Conservation (phyloP, 2,888 invertebrate genomes). For the Callimorpha dominula region DNA sequence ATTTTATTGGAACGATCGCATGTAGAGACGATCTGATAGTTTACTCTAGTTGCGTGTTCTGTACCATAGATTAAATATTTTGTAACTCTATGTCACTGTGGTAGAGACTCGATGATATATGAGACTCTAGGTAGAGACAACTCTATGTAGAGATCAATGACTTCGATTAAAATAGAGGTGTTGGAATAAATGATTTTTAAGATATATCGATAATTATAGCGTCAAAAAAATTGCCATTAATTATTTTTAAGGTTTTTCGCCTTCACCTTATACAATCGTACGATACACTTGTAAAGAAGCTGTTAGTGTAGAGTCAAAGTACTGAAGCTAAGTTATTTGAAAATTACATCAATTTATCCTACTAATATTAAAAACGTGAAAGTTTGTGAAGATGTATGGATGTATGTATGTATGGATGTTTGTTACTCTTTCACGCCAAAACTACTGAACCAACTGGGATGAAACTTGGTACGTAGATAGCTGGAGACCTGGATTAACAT, state of each 20-base stretch:
- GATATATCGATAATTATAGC: neutral
- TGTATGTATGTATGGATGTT: too few species aligned
- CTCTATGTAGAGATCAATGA: conserved; percentile 1
- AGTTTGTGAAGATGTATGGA: too few species aligned
- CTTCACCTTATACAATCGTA: too few species aligned
- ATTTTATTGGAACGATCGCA: conserved; percentile 55
- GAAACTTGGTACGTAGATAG: too few species aligned
- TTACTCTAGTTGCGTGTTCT: conserved; percentile 38
- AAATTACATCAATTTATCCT: too few species aligned
- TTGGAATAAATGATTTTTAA: neutral
- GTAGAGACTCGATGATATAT: neutral
- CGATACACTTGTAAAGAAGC: neutral
- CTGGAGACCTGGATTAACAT: too few species aligned
- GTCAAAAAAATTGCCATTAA: too few species aligned
- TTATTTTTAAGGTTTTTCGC: too few species aligned
- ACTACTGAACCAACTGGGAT: too few species aligned
- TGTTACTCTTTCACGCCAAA: too few species aligned
- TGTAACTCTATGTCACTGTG: conserved; percentile 37
- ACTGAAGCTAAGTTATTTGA: neutral
- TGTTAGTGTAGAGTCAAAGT: neutral
- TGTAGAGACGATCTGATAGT: conserved; percentile 52
- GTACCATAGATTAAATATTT: conserved; percentile 36
- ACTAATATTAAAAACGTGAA: too few species aligned
- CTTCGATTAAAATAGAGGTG: neutral
- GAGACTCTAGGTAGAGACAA: conserved; percentile 2